phyloP scores from a whole-genome alignment of 2,888 invertebrate genomes.

The Melitaea athalia region DNA sequence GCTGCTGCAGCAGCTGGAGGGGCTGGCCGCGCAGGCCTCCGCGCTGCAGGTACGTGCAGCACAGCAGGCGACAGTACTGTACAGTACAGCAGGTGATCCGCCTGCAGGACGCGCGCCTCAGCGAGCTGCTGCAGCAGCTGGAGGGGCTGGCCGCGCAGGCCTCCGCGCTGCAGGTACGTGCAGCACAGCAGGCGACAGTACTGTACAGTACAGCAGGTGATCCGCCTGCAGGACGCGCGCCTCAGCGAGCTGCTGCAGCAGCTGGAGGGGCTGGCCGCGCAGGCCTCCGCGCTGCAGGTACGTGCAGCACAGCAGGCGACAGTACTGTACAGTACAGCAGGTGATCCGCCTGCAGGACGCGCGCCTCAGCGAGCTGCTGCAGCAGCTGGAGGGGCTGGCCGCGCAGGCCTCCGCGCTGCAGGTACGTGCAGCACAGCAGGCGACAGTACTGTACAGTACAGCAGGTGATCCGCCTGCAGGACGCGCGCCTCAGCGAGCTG shows the following conservation, averaged over 20 bases:
- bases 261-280: slow-evolving; percentile 65
- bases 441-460: no score
- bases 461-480: slow-evolving; percentile 94
- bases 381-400: slow-evolving; percentile 63
- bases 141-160: no score
- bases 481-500: slow-evolving; percentile 83
- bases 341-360: slow-evolving; percentile 96
- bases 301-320: neutral
- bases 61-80: no score
- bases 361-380: slow-evolving; percentile 78
- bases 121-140: slow-evolving; percentile 74
- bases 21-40: slow-evolving; percentile 55
- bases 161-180: slow-evolving; percentile 48
- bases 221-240: slow-evolving; percentile 93
- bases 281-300: slow-evolving; percentile 52
- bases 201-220: slow-evolving; percentile 93
- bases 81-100: slow-evolving; percentile 95
- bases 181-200: slow-evolving; percentile 42
- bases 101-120: slow-evolving; percentile 87
- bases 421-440: slow-evolving; percentile 21
- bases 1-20: no score
- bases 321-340: slow-evolving; percentile 94
- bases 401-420: slow-evolving; percentile 55
- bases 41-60: slow-evolving; percentile 48
- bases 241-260: slow-evolving; percentile 78